A percentile compares a stretch with the other conserved stretches of the same genome.
Evolutionary conservation across 2,113 vertebrate species (phyloP).

Genomic region (Castor canadensis): DNA sequence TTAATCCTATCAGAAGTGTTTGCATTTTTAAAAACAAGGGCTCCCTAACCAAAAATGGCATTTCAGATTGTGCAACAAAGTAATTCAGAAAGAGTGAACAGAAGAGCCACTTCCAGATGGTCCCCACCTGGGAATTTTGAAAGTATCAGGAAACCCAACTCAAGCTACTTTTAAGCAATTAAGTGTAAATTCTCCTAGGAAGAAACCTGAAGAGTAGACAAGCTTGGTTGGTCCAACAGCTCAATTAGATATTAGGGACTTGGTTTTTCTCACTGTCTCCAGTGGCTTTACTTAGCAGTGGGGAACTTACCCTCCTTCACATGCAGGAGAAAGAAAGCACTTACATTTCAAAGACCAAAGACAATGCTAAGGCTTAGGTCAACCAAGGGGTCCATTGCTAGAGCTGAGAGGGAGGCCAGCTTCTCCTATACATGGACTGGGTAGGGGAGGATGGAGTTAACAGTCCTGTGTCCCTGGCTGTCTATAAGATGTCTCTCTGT

Average conservation of each 20-base stretch:
- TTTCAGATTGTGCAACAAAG: background rate
- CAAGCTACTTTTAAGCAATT: background rate
- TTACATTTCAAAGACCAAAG: background rate
- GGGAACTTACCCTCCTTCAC: background rate
- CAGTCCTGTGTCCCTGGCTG: too few species aligned
- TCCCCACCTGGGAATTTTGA: background rate
- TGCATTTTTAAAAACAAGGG: conserved; percentile 21
- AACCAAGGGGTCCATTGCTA: background rate
- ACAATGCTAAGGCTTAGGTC: background rate
- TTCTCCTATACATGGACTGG: background rate
- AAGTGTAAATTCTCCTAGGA: background rate
- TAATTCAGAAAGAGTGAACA: background rate
- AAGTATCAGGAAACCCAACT: background rate
- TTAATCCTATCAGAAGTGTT: background rate
- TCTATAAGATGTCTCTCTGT: background rate
- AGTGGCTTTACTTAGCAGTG: background rate
- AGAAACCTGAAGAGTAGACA: background rate
- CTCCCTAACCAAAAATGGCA: conserved; percentile 17
- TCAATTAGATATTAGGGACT: background rate
- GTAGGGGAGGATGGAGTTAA: background rate
- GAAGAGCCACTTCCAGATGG: background rate
- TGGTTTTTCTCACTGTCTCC: background rate
- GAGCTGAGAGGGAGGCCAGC: background rate
- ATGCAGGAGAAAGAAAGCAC: background rate
- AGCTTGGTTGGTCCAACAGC: background rate